Base-by-base conservation (phyloP, 2,113 vertebrate species). In the Pelobates fuscus region DNA sequence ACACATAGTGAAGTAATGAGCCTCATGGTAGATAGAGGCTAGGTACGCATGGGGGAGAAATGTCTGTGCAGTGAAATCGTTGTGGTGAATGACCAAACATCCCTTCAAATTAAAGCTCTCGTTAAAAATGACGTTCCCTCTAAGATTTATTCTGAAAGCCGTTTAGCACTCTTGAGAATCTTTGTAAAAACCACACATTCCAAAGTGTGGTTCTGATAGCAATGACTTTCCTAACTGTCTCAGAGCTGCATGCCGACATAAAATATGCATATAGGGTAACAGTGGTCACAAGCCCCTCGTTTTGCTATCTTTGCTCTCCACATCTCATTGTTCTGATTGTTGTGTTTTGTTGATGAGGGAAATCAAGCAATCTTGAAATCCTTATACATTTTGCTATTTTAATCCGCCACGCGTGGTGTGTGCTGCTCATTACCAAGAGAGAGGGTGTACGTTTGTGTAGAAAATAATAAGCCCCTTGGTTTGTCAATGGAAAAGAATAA, bases 401-500 rank as follows among this genome's bases (percentile, higher is more conserved):
- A 37, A 80, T 79, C 58, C 80, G 72, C 37, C 43, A 12, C 0
- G 27, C 60, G 64, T 76, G 59, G 72, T 26, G 23, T 67, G 63
- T 76, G 54, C 3, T 71, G 26, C 24, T 77, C 68, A 70, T 78
- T 83, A 72, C 24, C 7, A 44, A 58, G 75, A 77, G 70, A 72
- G 79, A 5, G 10, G 10, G 44, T 14, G 5, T 1, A 14, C 15
- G 44, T 37, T 37, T 37, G 32, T 37, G 32, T 37, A 43, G 61
- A 49, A 44, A 27, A 64, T 71, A 80, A 63, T 80, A 78, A 75
- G 77, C 81, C 81, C 77, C 67, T 78, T 77, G 70, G 37, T 67
- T 63, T 83, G 80, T 82, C 80, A 70, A 18, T 44, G 76, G 80
- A 37, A 46, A 75, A 82, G 83, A 30, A 81, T 71, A 74, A 72